Percentiles rank a stretch among this genome's conserved stretches.
Evolutionary conservation across 92 coral and sea anemone species (phyloP).

Genomic region (Porites lobata): DNA sequence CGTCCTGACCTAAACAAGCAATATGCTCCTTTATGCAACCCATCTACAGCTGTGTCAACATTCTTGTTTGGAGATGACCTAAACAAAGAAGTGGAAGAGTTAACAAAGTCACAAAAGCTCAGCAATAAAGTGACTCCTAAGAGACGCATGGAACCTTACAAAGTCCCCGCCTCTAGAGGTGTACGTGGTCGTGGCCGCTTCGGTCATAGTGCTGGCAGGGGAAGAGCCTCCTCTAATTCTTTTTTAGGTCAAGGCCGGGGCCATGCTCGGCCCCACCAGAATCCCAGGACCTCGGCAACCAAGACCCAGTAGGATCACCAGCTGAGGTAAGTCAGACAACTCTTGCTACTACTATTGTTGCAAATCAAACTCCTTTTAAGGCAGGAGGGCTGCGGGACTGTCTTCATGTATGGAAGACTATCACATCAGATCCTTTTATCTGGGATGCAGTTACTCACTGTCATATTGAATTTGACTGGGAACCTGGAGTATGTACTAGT

Average conservation of each 20-base stretch:
- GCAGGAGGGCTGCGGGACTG: too few species aligned
- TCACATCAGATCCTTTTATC: too few species aligned
- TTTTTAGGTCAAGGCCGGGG: conserved; percentile 68
- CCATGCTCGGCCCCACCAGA: neutral
- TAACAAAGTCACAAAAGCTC: too few species aligned
- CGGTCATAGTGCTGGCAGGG: conserved; percentile 25
- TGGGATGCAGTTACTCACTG: conserved; percentile 66
- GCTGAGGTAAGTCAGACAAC: neutral
- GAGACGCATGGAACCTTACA: conserved; percentile 23
- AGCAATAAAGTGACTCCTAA: conserved; percentile 1
- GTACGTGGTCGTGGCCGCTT: conserved; percentile 50
- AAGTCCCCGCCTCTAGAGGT: conserved; percentile 46
- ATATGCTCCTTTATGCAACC: conserved; percentile 50
- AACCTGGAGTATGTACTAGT: too few species aligned
- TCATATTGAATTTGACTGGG: conserved; percentile 40
- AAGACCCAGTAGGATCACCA: neutral
- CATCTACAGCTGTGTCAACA: neutral
- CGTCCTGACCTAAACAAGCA: conserved; percentile 63
- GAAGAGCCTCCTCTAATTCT: conserved; percentile 23
- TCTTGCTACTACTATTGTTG: conserved; percentile 13
- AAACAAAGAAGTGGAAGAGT: too few species aligned
- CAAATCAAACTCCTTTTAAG: conserved; percentile 48
- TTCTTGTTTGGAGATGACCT: too few species aligned
- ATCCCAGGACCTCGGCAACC: conserved; percentile 8
- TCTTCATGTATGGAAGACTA: too few species aligned